Conservation (phyloP, 2,888 invertebrate genomes). For the Nomada ferruginata region DNA sequence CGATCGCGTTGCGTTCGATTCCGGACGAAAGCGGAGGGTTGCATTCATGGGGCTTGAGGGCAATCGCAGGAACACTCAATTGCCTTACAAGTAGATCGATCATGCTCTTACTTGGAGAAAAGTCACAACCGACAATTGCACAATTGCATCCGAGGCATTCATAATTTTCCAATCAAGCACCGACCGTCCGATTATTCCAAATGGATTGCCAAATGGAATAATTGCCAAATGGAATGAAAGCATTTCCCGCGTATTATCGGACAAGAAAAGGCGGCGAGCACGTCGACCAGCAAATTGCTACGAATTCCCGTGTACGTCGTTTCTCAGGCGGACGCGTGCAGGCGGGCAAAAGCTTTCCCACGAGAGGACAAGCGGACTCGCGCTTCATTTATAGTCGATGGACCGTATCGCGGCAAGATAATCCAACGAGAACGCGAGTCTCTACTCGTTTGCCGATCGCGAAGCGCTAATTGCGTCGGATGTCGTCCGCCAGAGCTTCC, state of each 20-base stretch:
- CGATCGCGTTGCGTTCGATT: conserved; percentile 42
- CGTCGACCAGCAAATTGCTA: conserved; percentile 19
- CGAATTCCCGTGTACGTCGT: conserved; percentile 20
- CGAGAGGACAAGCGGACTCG: conserved; percentile 45
- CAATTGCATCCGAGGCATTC: conserved; percentile 50
- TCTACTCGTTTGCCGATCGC: conserved; percentile 61
- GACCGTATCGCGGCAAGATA: conserved; percentile 53
- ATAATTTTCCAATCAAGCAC: conserved; percentile 47
- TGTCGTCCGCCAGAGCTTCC: conserved; percentile 38
- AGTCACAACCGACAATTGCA: conserved; percentile 58
- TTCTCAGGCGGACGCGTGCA: neutral
- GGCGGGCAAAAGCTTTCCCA: conserved; percentile 39
- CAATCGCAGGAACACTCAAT: conserved; percentile 65
- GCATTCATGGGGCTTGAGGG: conserved; percentile 53
- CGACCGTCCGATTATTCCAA: neutral
- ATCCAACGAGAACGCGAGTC: conserved; percentile 49
- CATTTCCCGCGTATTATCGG: conserved; percentile 2
- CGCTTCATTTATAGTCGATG: conserved; percentile 56
- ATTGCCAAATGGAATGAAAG: too few species aligned
- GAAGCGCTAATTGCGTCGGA: conserved; percentile 56
- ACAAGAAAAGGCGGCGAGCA: neutral
- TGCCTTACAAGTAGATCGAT: conserved; percentile 64
- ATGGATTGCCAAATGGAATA: neutral
- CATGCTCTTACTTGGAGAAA: conserved; percentile 56
- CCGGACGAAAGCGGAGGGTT: conserved; percentile 42